phyloP scores from a whole-genome alignment of 2,797 vertebrate species.

The Cyclopterus lumpus region DNA sequence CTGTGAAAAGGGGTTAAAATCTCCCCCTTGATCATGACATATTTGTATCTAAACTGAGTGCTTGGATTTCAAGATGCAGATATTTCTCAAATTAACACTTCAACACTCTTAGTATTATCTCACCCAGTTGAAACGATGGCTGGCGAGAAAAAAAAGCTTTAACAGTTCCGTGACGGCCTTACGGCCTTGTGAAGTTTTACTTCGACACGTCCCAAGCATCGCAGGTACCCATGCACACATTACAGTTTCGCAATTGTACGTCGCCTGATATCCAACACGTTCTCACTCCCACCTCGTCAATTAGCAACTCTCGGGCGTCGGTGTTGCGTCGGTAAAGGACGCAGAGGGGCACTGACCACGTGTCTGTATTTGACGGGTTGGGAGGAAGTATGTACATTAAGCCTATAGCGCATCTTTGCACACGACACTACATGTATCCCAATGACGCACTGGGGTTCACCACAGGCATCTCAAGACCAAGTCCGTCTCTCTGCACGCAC shows the following conservation, averaged over 20 bases:
- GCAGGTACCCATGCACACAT: not conserved
- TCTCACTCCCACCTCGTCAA: not conserved
- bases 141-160: not conserved
- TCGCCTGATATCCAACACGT: not conserved
- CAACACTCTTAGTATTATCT: not conserved
- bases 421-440: slow-evolving; percentile 4
- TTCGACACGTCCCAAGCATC: not conserved
- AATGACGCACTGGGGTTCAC: slow-evolving; percentile 7
- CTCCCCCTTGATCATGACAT: not conserved
- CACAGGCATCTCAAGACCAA: slow-evolving; percentile 12
- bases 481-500: slow-evolving; percentile 25
- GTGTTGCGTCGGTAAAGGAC: not conserved
- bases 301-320: not conserved
- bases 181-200: not conserved
- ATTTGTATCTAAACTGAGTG: not conserved
- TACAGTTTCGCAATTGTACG: not conserved
- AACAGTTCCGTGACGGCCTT: slow-evolving; percentile 2
- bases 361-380: not conserved
- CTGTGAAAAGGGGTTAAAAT: not conserved
- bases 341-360: not conserved
- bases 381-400: not conserved
- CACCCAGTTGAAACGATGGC: not conserved
- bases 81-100: not conserved
- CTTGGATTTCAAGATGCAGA: not conserved
- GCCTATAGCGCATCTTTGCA: not conserved